Evolutionary conservation across 1,140 invertebrate genomes (phyloP), one percentile per base, ranked within the genome.

Genomic region (Danaus plexippus): DNA sequence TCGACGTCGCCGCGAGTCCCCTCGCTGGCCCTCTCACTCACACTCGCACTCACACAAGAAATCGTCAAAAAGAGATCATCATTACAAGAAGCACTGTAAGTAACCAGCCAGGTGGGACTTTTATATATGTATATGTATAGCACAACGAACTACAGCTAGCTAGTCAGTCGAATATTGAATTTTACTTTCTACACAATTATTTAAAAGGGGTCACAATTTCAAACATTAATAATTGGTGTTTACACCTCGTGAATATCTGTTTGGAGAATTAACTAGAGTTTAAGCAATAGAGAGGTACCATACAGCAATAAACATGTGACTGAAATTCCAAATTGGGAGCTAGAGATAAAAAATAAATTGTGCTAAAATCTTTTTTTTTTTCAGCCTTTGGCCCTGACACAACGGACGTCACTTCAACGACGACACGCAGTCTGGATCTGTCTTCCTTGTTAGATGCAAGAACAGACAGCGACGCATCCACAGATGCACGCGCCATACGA

Each of bases 361-460:
- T 5, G 1, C 22, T 32, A 32, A 4, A 32, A 32, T 32, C 22
- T 2, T 32, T 32, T 22, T 22, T 2, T 32, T 32, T 88, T 85
- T 7, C 67, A 92, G 91, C 92, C 69, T 92, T 92, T 67, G 91
- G 92, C 1, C 80, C 92, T n/a, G 92, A 94, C 75, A 90, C 89
- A 8, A 92, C 91, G 0, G 94, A 95, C 74, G 86, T 94, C 71
- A 94, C 93, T 0, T 94, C 93, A 9, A 94, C 92, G 1, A 94
- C 93, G 6, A 94, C 89, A 0, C 88, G 93, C 71, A 87, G 89
- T 43, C 84, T 95, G 11, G 94, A 95, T 80, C 88, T 95, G n/a
- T 94, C 95, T 57, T 95, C 94, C 1, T 92, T 95, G 86, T 80
- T 94, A 45, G 94, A 95, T 61, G 91, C 90, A 18, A 85, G 90